Evolutionary conservation across 2,797 vertebrate genomes (phyloP).

Genomic region (Perodicticus potto): DNA sequence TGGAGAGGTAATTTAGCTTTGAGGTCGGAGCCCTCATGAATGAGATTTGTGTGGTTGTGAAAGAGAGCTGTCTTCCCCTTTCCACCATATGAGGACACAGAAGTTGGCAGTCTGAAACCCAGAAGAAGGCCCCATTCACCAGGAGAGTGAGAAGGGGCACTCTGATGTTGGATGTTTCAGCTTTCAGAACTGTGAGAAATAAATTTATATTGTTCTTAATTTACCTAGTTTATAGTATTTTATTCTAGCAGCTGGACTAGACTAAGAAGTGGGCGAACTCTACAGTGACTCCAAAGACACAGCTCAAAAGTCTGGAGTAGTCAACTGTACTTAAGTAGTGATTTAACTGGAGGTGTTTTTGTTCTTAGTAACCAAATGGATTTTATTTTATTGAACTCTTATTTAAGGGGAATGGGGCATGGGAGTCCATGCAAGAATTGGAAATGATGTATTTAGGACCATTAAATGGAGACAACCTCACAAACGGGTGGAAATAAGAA

Average conservation of each 20-base stretch:
- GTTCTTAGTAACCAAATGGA: background rate
- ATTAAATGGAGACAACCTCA: background rate
- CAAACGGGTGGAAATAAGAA: background rate
- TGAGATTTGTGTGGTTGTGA: background rate
- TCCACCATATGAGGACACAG: background rate
- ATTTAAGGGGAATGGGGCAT: background rate
- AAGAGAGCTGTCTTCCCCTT: background rate
- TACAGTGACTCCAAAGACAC: background rate
- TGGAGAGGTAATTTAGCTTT: background rate
- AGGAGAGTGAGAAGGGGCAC: background rate
- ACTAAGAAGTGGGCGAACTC: background rate
- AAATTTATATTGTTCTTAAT: background rate
- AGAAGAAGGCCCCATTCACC: background rate
- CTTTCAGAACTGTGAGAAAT: background rate
- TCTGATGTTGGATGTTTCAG: background rate
- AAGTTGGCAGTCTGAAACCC: background rate
- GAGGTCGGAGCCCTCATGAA: background rate
- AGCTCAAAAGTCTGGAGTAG: background rate
- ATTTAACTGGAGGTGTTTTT: background rate
- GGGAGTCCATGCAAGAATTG: background rate
- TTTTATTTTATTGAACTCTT: background rate
- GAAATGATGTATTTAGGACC: background rate
- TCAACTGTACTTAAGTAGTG: background rate
- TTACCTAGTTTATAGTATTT: background rate
- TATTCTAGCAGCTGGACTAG: background rate